phyloP scores from a whole-genome alignment of 2,113 vertebrate genomes.

The Petaurus breviceps region DNA sequence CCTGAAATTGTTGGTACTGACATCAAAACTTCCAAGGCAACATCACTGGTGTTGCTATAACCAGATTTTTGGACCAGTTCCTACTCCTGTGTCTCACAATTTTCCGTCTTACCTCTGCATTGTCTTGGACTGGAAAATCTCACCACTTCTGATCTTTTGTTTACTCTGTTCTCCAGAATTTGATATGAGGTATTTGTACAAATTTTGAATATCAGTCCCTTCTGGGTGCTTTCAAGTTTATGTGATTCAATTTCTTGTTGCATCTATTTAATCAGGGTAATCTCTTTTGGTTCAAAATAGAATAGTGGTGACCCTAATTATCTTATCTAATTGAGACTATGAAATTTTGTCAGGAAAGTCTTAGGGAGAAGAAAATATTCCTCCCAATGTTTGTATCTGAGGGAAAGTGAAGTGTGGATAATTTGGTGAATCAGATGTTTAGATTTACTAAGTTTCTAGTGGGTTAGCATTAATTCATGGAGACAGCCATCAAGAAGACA shows the following conservation, averaged over 20 bases:
- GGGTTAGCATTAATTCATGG: not conserved
- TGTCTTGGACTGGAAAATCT: too few relatives aligned
- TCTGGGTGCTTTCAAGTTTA: not conserved
- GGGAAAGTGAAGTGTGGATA: not conserved
- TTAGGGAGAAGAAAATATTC: not conserved
- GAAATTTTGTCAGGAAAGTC: not conserved
- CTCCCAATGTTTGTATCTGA: not conserved
- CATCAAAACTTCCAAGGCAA: too few relatives aligned
- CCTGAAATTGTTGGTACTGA: too few relatives aligned
- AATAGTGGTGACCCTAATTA: not conserved
- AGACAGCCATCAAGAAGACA: not conserved
- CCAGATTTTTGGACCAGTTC: rapidly evolving
- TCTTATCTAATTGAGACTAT: not conserved
- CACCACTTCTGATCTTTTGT: too few relatives aligned
- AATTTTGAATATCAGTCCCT: rapidly evolving
- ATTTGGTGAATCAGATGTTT: not conserved
- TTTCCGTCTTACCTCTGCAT: too few relatives aligned
- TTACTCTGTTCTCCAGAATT: too few relatives aligned
- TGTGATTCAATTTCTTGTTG: not conserved
- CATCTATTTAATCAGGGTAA: not conserved
- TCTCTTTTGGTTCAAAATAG: not conserved
- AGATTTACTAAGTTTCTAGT: not conserved
- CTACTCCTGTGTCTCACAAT: too few relatives aligned
- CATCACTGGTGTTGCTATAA: too few relatives aligned
- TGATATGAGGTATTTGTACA: too few relatives aligned